Base-by-base conservation (phyloP, 1,140 invertebrate genomes). In the Drosophila bocqueti region DNA sequence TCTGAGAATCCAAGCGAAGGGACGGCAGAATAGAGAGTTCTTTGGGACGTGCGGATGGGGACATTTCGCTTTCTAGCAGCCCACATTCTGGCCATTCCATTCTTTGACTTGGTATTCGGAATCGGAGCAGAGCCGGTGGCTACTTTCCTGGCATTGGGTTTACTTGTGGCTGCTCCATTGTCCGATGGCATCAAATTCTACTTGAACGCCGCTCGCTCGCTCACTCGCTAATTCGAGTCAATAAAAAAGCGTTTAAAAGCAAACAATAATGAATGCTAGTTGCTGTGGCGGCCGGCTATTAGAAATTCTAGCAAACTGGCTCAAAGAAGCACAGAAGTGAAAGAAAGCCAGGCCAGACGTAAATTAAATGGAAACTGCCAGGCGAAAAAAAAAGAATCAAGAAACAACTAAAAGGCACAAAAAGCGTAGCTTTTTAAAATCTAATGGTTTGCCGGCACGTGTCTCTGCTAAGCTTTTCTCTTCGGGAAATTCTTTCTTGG, bases 171-270 rank as follows among this genome's bases (percentile, higher is more conserved):
- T 42, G 31, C 54, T 47, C 36, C 54, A 74, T 66, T 75, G 50
- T 68, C 43, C 67, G 76, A 74, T 87, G 85, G 72, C 85, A 90
- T 90, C 65, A 82, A 89, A 90, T 90, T 90, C 85, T 90, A 90
- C 60, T 90, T 89, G 63, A 82, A 73, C 54, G 77, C 31, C 49
- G 10, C 49, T 52, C n/a, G n/a, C 50, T 54, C 49, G 26, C 29
- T 54, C 50, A 21, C 34, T 55, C 52, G 54, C 57, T 89, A 89
- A 89, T 89, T 76, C 42, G 74, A 84, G 79, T 62, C 85, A 85
- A 90, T 90, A 85, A 90, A 82, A 81, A 77, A 87, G 68, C 86
- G 82, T 85, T 90, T 90, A 83, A 43, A 60, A 34, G 71, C 71
- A 52, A 73, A 73, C 71, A 73, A 73, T 73, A 73, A 73, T 73